These are phyloP conservation scores for Rhynchopsitta pachyrhyncha DNA, from an alignment of 2,113 vertebrate genomes.

Conservation along the genomic window DNA sequence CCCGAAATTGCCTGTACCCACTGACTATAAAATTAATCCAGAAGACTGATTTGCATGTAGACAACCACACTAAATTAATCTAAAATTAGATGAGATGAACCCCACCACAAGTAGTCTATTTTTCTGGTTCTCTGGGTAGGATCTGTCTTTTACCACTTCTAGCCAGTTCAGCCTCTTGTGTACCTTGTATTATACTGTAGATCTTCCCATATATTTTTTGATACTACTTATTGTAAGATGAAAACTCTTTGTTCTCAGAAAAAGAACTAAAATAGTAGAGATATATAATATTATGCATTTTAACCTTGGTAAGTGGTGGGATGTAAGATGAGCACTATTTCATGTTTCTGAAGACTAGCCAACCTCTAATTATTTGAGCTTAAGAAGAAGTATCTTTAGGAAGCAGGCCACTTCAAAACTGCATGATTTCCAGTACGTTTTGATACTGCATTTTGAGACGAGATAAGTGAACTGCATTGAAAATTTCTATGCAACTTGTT, in stretches of 20 bases:
- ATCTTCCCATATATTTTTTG: not conserved
- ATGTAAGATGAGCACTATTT: not conserved
- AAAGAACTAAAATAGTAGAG: not conserved
- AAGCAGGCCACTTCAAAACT: not conserved
- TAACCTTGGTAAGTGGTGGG: not conserved
- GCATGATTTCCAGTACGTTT: not conserved
- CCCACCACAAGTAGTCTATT: not conserved
- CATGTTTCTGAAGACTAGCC: not conserved
- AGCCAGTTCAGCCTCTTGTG: not conserved
- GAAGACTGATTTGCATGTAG: not conserved
- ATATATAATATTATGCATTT: not conserved
- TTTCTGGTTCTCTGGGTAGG: not conserved
- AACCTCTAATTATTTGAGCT: not conserved
- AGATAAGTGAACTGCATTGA: not conserved
- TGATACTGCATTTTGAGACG: not conserved
- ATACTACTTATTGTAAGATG: not conserved
- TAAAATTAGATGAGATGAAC: not conserved
- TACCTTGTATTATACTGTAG: not conserved
- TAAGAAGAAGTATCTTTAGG: not conserved
- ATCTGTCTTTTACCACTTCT: not conserved
- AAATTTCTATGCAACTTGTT: not conserved
- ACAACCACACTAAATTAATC: not conserved
- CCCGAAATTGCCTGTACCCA: not conserved
- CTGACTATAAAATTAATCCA: not conserved
- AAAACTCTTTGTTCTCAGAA: not conserved